Evolutionary conservation across 2,113 vertebrate species (phyloP), one percentile per base, ranked within the genome.

Genomic region (Mugil cephalus): DNA sequence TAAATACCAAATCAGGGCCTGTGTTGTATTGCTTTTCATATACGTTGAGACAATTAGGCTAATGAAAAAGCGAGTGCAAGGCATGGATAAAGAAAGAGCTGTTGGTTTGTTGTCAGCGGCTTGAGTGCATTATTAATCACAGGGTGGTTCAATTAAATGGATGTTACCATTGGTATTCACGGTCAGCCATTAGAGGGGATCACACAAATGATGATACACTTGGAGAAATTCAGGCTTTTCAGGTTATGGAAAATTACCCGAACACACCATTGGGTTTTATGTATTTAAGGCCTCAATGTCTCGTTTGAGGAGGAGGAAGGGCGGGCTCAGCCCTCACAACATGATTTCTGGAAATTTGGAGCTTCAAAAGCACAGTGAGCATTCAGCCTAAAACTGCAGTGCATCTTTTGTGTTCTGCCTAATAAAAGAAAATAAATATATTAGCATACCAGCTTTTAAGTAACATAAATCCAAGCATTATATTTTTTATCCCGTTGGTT

Each of bases 181-280:
- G 12, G 53, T 53, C 51, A 24, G 24, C 52, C 14, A 54, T 67
- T 67, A 54, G n/a, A 53, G 52, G 6, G 12, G 14, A 67, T 45
- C 14, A 30, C 15, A n/a, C 17, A 45, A 43, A 67, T 54, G 39
- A 34, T 21, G 38, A 21, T 30, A 30, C 4, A 45, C 15, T 10
- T 30, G 18, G 17, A 34, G 24, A 10, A 42, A 2, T 14, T 36
- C 21, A 2, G 47, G 14, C 17, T 66, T 53, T 50, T n/a, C 15
- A 10, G 10, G n/a, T 35, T 46, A 6, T 21, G 4, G 14, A 73
- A 40, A 7, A 21, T 1, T 1, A 2, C n/a, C 30, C 8, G 10
- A 55, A 19, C 8, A 13, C 39, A 38, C 53, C 24, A 13, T 35
- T 35, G 12, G 17, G 17, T 53, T 62, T 30, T 18, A n/a, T 39